These are phyloP conservation scores for Ephydatia muelleri DNA, from an alignment of 37 sponge, comb jelly and placozoan genomes.

Conservation along the genomic window DNA sequence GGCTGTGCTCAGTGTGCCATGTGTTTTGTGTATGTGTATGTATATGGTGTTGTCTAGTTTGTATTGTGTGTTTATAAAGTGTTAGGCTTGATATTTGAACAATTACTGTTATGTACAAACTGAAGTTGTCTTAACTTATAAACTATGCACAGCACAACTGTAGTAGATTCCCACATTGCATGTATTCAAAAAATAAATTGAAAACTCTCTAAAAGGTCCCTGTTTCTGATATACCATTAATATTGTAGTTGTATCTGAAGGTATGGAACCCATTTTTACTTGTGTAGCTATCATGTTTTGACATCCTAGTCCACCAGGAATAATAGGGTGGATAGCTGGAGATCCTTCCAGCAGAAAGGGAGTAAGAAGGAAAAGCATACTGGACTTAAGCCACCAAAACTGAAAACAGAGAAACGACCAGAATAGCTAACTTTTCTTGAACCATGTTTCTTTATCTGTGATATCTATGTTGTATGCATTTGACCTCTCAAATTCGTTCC, in stretches of 20 bases:
- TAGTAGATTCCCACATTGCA: background rate
- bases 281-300: background rate
- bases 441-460: background rate
- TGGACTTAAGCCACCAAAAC: constrained; percentile 86
- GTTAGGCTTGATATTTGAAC: too few species aligned
- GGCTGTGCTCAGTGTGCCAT: too few species aligned
- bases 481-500: too few species aligned
- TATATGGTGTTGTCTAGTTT: too few species aligned
- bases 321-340: constrained; percentile 92
- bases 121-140: background rate
- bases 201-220: background rate
- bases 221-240: constrained; percentile 1
- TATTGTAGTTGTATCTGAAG: background rate
- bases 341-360: constrained; percentile 82
- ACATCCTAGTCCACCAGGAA: constrained; percentile 46
- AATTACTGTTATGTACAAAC: too few species aligned
- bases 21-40: too few species aligned
- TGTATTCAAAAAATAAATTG: background rate
- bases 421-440: background rate
- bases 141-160: too few species aligned
- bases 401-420: constrained; percentile 78
- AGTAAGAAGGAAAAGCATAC: constrained; percentile 82
- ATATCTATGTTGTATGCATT: background rate
- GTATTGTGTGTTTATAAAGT: too few species aligned
- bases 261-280: background rate